Evolutionary conservation across 2,888 invertebrate genomes (phyloP).

Genomic region (Eupeodes luniger): DNA sequence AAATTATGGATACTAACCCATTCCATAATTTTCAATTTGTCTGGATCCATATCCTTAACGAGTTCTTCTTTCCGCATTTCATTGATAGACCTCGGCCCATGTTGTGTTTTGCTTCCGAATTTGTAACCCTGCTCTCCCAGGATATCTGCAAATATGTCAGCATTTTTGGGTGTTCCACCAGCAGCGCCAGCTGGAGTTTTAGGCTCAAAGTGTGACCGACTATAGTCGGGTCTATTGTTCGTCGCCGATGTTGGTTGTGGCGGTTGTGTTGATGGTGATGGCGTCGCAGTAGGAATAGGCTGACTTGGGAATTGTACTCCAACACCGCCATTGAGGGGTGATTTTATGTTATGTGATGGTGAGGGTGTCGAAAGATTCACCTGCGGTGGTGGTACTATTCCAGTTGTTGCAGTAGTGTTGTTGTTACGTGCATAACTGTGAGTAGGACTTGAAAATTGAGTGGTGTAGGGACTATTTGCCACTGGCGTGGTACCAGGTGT

Average conservation of each 20-base stretch:
- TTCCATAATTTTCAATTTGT: conserved; percentile 91
- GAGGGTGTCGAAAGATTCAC: conserved; percentile 78
- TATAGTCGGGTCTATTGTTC: conserved; percentile 85
- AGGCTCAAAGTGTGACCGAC: conserved; percentile 89
- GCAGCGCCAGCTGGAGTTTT: conserved; percentile 77
- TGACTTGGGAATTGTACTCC: conserved; percentile 72
- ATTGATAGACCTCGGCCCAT: conserved; percentile 94
- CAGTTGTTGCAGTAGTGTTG: conserved; percentile 26
- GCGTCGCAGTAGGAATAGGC: conserved; percentile 51
- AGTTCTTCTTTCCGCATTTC: conserved; percentile 96
- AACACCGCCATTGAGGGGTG: conserved; percentile 74
- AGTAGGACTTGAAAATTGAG: conserved; percentile 83
- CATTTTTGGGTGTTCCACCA: conserved; percentile 78
- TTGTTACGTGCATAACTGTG: conserved; percentile 79
- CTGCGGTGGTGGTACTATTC: conserved; percentile 49
- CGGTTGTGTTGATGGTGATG: conserved; percentile 70
- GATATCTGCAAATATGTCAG: conserved; percentile 95
- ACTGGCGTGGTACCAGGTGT: conserved; percentile 81
- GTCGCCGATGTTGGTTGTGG: conserved; percentile 42
- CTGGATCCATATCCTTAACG: conserved; percentile 95
- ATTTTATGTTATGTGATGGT: conserved; percentile 80
- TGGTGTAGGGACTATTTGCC: conserved; percentile 82
- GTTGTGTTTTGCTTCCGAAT: conserved; percentile 89
- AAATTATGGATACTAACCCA: conserved; percentile 86
- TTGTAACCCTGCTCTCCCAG: conserved; percentile 95